A percentile compares a stretch with the other conserved stretches of the same genome.
These are phyloP conservation scores for Nesogale talazaci DNA, from an alignment of 2,113 vertebrate genomes.

Conservation along the genomic window DNA sequence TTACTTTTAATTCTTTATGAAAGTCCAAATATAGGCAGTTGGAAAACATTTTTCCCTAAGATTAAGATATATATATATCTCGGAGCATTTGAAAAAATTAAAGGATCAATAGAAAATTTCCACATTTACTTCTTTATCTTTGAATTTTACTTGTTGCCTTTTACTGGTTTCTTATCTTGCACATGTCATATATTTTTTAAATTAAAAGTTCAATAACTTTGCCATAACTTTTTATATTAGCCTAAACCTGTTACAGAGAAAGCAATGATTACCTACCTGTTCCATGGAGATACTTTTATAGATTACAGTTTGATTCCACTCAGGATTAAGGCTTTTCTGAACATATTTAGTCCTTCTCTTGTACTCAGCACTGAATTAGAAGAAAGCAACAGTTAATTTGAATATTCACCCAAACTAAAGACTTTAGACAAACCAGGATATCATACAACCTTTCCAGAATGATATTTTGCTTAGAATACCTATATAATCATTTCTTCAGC, in stretches of 20 bases:
- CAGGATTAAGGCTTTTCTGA: slow-evolving; percentile 97
- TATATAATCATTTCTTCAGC: background rate
- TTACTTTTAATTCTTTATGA: background rate
- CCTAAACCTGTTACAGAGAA: background rate
- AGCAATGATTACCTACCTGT: slow-evolving; percentile 89
- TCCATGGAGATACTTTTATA: slow-evolving; percentile 99
- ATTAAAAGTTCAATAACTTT: background rate
- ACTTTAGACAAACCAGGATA: background rate
- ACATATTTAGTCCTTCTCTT: slow-evolving; percentile 96
- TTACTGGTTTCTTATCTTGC: background rate
- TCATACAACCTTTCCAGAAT: background rate
- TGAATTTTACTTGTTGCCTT: background rate
- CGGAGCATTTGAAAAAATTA: background rate
- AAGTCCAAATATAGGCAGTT: background rate
- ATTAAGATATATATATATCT: background rate
- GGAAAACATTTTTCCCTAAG: background rate
- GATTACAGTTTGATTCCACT: slow-evolving; percentile 99
- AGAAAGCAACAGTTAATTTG: slow-evolving; percentile 79
- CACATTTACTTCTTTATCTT: background rate
- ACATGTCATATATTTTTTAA: background rate
- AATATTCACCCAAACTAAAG: background rate
- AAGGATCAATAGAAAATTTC: background rate
- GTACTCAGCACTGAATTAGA: slow-evolving; percentile 94
- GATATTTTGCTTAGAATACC: background rate
- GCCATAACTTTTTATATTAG: background rate